Conservation (phyloP, 2,113 vertebrate genomes). For the Bettongia penicillata region DNA sequence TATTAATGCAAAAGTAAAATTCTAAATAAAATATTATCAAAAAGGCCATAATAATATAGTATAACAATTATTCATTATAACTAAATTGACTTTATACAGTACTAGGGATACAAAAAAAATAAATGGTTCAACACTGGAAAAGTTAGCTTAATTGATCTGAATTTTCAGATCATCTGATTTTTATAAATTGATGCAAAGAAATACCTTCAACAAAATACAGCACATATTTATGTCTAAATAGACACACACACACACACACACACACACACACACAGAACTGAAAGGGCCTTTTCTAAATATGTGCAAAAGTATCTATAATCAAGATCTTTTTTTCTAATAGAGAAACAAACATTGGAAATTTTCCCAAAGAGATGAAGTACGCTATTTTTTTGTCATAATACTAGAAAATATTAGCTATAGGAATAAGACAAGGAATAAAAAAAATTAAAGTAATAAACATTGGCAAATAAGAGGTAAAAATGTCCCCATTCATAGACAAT, state of each 20-base stretch:
- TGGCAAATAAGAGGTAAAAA: not conserved
- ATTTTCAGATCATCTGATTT: too few relatives aligned
- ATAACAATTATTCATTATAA: too few relatives aligned
- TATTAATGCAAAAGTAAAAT: not conserved
- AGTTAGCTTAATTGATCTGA: too few relatives aligned
- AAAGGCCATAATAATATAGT: too few relatives aligned
- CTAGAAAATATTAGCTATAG: not conserved
- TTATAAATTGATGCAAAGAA: not conserved
- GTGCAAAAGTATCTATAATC: not conserved
- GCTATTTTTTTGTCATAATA: not conserved
- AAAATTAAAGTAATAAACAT: not conserved
- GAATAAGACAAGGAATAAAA: not conserved
- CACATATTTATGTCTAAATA: not conserved
- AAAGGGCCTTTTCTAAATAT: not conserved
- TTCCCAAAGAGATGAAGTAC: not conserved
- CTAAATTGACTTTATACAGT: too few relatives aligned
- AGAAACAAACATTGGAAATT: not conserved
- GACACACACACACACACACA: too few relatives aligned
- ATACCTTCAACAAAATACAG: not conserved
- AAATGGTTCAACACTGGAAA: too few relatives aligned
- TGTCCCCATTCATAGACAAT: too few relatives aligned
- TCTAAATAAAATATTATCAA: too few relatives aligned
- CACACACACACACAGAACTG: too few relatives aligned
- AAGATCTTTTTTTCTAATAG: not conserved
- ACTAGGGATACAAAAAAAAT: too few relatives aligned